These are phyloP conservation scores for Triplophysa siluroides DNA, from an alignment of 2,113 vertebrate genomes.

Conservation along the genomic window DNA sequence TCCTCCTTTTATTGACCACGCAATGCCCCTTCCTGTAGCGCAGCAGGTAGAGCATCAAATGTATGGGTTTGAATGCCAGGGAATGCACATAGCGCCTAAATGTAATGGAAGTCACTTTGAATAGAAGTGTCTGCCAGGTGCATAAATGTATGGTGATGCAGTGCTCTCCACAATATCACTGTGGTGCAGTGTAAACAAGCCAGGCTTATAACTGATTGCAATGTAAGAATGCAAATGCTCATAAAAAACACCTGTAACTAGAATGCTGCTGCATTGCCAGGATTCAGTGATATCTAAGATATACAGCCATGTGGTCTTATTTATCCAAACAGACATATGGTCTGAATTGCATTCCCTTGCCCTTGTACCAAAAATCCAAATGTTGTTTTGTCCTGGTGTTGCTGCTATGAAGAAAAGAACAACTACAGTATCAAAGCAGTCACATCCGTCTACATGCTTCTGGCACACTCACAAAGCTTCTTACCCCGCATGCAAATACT, in stretches of 20 bases:
- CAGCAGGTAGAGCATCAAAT: too few species aligned
- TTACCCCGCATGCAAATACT: constrained; percentile 25
- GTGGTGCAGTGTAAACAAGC: constrained; percentile 18
- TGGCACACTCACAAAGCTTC: not conserved
- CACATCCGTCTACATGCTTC: constrained; percentile 5
- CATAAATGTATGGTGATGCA: too few species aligned
- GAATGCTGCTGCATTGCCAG: not conserved
- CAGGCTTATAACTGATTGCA: constrained; percentile 2
- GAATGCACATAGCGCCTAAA: too few species aligned
- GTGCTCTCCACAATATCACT: not conserved
- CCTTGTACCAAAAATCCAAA: too few species aligned
- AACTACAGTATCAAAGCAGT: not conserved
- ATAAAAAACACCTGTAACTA: not conserved
- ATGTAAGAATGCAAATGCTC: not conserved
- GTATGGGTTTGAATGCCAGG: too few species aligned
- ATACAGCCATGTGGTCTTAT: not conserved
- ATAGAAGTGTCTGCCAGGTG: too few species aligned
- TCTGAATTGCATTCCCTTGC: not conserved
- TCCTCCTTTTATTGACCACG: not conserved
- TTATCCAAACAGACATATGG: not conserved
- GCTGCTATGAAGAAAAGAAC: not conserved
- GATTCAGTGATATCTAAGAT: not conserved
- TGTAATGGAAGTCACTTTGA: too few species aligned
- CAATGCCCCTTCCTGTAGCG: not conserved
- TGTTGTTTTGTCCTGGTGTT: not conserved